Evolutionary conservation across 2,113 vertebrate genomes (phyloP), one percentile per base, ranked within the genome.

Genomic region (Perca flavescens): DNA sequence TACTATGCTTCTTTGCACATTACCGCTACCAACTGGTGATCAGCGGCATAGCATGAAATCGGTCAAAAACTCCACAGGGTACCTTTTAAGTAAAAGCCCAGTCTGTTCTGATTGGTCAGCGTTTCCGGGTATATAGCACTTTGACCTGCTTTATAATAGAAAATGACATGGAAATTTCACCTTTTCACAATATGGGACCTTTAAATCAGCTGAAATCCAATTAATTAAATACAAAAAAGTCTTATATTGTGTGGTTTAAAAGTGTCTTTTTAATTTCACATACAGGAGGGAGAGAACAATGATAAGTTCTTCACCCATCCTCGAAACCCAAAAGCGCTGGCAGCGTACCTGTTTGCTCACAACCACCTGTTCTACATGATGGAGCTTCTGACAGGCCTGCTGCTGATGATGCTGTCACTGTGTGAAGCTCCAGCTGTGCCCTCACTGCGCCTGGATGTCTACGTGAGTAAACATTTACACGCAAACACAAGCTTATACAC

Each of bases 221-320:
- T 22, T 2, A 63, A 22, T 36, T 14, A 40, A 21, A 19, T 9
- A 7, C 22, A 53, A 47, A 54, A 54, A 54, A 75, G 10, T 4
- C 25, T 22, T 17, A 13, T 8, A 16, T 2, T 67, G 22, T 57
- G 8, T 66, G 28, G 13, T n/a, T 57, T 54, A 46, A 67, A 15
- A 77, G 7, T n/a, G 17, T 65, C 1, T 50, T 57, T 49, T 77
- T 8, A 43, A 65, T 78, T 56, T 78, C 58, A 13, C 85, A 95
- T 43, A 14, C 90, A 99, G 98, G 98, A 99, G 94, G 98, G 98
- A 71, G 97, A 98, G 93, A 98, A 99, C 87, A 99, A 99, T 0
- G 98, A 99, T 88, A 99, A 99, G 89, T 99, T 99, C 93, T 97
- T 98, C 95, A 99, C 97, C 13, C 98, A 99, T 86, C 98, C 98